Percentiles rank a stretch among this genome's conserved stretches.
Evolutionary conservation across 2,113 vertebrate species (phyloP).

Genomic region (Eupsittula cactorum): DNA sequence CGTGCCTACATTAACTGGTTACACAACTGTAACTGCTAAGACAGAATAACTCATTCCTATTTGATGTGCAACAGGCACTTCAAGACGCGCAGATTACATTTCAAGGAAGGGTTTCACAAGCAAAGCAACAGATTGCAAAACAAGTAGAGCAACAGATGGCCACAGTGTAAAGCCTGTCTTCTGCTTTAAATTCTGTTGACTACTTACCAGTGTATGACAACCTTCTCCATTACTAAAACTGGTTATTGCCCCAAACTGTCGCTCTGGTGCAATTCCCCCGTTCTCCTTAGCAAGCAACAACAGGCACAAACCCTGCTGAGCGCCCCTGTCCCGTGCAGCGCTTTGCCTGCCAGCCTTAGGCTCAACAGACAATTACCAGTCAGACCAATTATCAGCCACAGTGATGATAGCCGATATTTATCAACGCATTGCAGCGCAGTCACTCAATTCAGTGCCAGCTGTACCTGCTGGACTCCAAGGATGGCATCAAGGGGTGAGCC

Average conservation of each 20-base stretch:
- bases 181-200: not conserved
- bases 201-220: not conserved
- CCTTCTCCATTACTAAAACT: not conserved
- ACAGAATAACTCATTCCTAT: not conserved
- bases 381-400: not conserved
- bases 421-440: accelerated
- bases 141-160: not conserved
- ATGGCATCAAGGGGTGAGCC: not conserved
- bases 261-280: not conserved
- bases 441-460: not conserved
- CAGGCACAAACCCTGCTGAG: not conserved
- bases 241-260: not conserved
- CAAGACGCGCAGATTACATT: not conserved
- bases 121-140: not conserved
- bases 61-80: not conserved
- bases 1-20: not conserved
- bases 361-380: not conserved
- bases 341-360: not conserved
- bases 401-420: not conserved
- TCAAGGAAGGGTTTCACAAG: not conserved
- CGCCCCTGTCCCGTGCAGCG: not conserved
- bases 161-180: not conserved
- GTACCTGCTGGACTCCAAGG: not conserved
- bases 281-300: not conserved
- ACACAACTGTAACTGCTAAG: not conserved